Conservation (phyloP, 2,113 vertebrate species). For the Hemiprocne comata region DNA sequence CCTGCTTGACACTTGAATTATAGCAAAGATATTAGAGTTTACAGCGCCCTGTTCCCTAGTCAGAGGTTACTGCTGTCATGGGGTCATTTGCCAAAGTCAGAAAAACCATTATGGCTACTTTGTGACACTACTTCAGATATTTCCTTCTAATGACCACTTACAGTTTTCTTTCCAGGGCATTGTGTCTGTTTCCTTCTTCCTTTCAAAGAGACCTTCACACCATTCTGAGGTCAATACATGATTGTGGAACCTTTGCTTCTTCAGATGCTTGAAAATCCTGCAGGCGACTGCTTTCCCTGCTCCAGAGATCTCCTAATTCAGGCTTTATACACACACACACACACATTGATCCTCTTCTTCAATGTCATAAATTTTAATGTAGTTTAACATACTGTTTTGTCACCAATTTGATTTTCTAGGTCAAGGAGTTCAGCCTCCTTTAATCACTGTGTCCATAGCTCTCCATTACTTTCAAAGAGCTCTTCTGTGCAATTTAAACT, state of each 20-base stretch:
- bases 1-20: slow-evolving; percentile 19
- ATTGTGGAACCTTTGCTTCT: not conserved
- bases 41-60: not conserved
- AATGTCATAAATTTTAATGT: slow-evolving; percentile 67
- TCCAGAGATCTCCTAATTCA: not conserved
- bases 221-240: not conserved
- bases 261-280: not conserved
- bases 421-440: slow-evolving; percentile 60
- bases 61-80: not conserved
- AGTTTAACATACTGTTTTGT: slow-evolving; percentile 64
- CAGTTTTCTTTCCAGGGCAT: not conserved
- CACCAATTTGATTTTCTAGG: slow-evolving; percentile 61
- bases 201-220: not conserved
- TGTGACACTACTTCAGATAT: slow-evolving; percentile 10
- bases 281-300: not conserved
- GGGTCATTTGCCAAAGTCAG: not conserved
- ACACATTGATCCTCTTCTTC: slow-evolving; percentile 32
- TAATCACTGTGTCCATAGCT: slow-evolving; percentile 59
- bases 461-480: slow-evolving; percentile 5
- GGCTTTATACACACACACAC: not conserved
- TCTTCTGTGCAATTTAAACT: slow-evolving; percentile 10
- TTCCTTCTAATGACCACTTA: slow-evolving; percentile 52
- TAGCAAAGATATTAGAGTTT: not conserved
- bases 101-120: not conserved
- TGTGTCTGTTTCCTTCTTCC: not conserved